Evolutionary conservation across 2,888 invertebrate genomes (phyloP), one percentile per base, ranked within the genome.

Genomic region (Aporophyla lueneburgensis): DNA sequence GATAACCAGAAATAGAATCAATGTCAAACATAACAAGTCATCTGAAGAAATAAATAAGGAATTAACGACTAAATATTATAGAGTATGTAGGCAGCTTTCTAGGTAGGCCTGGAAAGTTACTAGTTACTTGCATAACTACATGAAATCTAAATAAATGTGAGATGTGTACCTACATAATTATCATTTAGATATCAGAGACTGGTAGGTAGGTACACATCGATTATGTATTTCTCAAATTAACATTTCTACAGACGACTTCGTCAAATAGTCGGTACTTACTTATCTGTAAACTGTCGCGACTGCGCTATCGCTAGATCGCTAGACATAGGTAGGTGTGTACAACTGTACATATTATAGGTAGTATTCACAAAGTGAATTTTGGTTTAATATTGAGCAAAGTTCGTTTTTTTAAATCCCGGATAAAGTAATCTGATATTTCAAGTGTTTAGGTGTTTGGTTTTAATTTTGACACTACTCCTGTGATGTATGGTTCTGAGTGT

Each of bases 81-180:
- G 53, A 53, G 21, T 53, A 46, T 46, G 43, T n/a, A n/a, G n/a
- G n/a, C n/a, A n/a, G n/a, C n/a, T n/a, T n/a, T n/a, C n/a, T n/a
- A n/a, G n/a, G n/a, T n/a, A n/a, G n/a, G n/a, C 24, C 16, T 14
- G 24, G 24, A 2, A 24, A 56, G 24, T 53, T 21, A 63, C 43
- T 63, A 33, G 33, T 33, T 33, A 43, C 16, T 43, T 51, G 19
- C 65, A 65, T 16, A 63, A 9, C 14, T 53, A 66, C 9, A 16
- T 43, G 24, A 46, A 24, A 72, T 33, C 14, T 56, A n/a, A 46
- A 58, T 71, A 49, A 61, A 46, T n/a, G 9, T 16, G 27, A 71
- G 12, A 71, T 27, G 3, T 27, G 51, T 74, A 53, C 21, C 6
- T 27, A 61, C 3, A 4, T 61, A 43, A 49, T 49, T 69, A 56